Evolutionary conservation across 1,140 invertebrate species (phyloP), one percentile per base, ranked within the genome.

Genomic region (Coelopa frigida): DNA sequence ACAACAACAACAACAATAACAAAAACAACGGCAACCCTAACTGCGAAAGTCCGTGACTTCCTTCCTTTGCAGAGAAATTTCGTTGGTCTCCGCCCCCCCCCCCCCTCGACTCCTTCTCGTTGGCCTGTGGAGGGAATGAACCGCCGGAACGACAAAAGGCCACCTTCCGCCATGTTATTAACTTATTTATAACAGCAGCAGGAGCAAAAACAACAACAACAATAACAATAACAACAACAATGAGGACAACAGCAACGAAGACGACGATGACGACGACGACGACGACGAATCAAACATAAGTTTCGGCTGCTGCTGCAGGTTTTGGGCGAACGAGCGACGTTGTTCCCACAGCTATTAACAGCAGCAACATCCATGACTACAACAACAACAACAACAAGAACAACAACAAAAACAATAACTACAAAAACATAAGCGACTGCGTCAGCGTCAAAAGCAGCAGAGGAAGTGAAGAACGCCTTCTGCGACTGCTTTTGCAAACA

Each of bases 161-260:
- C 51, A 53, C 52, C 62, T 66, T 60, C 62, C 62, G 62, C 62
- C 59, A 59, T 66, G 52, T 62, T 66, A 66, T 66, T 66, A 66
- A 65, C 62, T 65, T 66, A 66, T 66, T 62, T 60, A 62, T 65
- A 65, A 65, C 58, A 66, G 56, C 48, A 52, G 48, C 50, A 49
- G 48, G 50, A 47, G 11, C 11, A 11, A 37, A 15, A 8, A 37
- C 35, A 37, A 37, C 11, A 37, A 37, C 15, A 37, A 10, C 11
- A 8, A 37, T 17, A 37, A n/a, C 7, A 10, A 37, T 37, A n/a
- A n/a, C n/a, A n/a, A n/a, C n/a, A n/a, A n/a, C n/a, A n/a, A n/a
- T n/a, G n/a, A n/a, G n/a, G n/a, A n/a, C n/a, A n/a, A n/a, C n/a
- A n/a, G n/a, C n/a, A n/a, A n/a, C n/a, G n/a, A n/a, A n/a, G n/a